Evolutionary conservation across 2,113 vertebrate genomes (phyloP), one percentile per base, ranked within the genome.

Genomic region (Salvelinus namaycush): DNA sequence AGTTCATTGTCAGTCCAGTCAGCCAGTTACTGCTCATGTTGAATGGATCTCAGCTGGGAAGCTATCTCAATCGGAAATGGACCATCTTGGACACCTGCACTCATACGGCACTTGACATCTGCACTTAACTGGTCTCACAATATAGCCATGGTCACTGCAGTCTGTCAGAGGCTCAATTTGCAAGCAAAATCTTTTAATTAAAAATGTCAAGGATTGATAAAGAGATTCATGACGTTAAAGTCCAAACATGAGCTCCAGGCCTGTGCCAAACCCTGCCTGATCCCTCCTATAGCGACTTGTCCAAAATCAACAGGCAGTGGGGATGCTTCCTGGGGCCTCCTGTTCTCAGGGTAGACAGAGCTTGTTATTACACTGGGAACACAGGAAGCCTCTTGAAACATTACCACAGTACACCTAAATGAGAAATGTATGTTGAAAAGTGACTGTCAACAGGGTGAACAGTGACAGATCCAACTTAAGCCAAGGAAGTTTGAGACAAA

Each of bases 281-380:
- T 44, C 39, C 39, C 39, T 44, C 9, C 24, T 27, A 51, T 2
- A 62, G 66, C 54, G 24, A 60, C 26, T 67, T 1, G 48, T 79
- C 78, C 78, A 83, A 88, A 76, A 83, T 74, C 77, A 86, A 86
- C 76, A 81, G 65, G 34, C 76, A 64, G 54, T 20, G 48, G 70
- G 39, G 39, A 8, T 44, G 78, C 73, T 74, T 76, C 67, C 75
- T 59, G 54, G 66, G 67, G 64, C 29, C 64, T 74, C 65, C 39
- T 68, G 72, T 51, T 68, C 59, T 74, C 66, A 71, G 72, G 75
- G 57, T 65, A 71, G 64, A 70, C 16, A 29, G 22, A 65, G 39
- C 60, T 51, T 6, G 60, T 77, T 27, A 67, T 68, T 70, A 62
- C 70, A 72, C 44, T 20, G 51, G 62, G 29, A 81, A 79, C 70